Evolutionary conservation across 1,140 invertebrate species (phyloP), one percentile per base, ranked within the genome.

Genomic region (Drosophila sucinea): DNA sequence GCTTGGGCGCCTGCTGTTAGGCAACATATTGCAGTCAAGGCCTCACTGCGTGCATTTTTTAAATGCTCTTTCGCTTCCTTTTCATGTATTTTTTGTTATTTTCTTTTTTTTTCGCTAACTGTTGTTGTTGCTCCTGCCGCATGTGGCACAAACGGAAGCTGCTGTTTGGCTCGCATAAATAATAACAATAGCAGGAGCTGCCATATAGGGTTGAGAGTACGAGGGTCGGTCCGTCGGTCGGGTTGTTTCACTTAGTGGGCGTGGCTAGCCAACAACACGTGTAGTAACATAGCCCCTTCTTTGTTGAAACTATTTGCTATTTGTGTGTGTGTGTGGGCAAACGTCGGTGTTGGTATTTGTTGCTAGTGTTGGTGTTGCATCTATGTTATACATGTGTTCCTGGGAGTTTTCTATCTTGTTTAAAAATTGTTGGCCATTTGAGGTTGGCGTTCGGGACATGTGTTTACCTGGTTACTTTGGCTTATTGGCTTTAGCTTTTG

Each of bases 11-110:
- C 81, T 47, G 72, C 83, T 83, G 84, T 83, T 89, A 79, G 83
- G 84, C 83, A 87, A 89, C 83, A 89, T 87, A 89, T 89, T 87
- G 84, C 83, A 87, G 83, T 87, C 83, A 87, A 87, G 83, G 83
- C 83, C 83, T 78, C 51, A 73, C 83, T 83, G 83, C 84, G 84
- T 87, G 79, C 80, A 87, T 87, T 86, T 86, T 86, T 87, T 85
- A 85, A 85, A 85, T 81, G 77, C 81, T 85, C 63, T 55, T 40
- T 38, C 75, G 75, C 79, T 85, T 85, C 74, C 77, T 78, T 69
- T 77, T 66, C 65, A 57, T 71, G 73, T 77, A 66, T 54, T 38
- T 64, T 63, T 41, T 11, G 10, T 41, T 11, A 30, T 63, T 40
- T 27, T 4, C 8, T n/a, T 30, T 35, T 30, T n/a, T 10, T 44